Base-by-base conservation (phyloP, 2,113 vertebrate genomes). In the Salvelinus fontinalis region DNA sequence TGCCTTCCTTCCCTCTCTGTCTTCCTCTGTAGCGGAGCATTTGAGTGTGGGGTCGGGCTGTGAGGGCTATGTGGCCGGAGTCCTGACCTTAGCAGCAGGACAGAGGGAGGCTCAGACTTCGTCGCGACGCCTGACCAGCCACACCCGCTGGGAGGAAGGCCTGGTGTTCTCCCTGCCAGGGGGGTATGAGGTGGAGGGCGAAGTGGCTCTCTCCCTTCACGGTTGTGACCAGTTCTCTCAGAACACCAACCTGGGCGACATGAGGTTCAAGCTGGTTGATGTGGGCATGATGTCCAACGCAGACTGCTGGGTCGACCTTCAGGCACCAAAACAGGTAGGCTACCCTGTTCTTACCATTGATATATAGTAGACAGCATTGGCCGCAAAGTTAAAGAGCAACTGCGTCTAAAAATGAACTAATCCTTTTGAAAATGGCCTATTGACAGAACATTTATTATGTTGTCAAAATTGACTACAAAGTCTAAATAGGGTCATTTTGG, bases 151-250 rank as follows among this genome's bases (percentile, higher is more conserved):
- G 96, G 93, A 94, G 64, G 95, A 96, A 73, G 88, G 81, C 20
- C 86, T 96, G 80, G 81, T 79, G 24, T 95, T 96, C 74, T 89
- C 93, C 0, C 57, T 96, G 67, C 79, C 67, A 0, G 84, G 91
- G 72, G 90, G 67, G 22, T 83, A 93, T 24, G 91, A 93, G 68
- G 81, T 91, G 3, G 91, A 91, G 0, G 95, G 92, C 0, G 93
- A 85, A 13, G 85, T 96, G 83, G 94, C 90, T 0, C 91, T 96
- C 69, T 95, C 95, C 8, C 84, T 96, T 67, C 89, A 94, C 72
- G 93, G 94, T 85, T 97, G 94, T 0, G 95, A 97, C 88, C 94
- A 93, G 72, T 97, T 95, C 90, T 97, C 95, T 72, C 92, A 94
- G 12, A 95, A 96, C 70, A 91, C 91, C 3, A 94, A 94, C 72